Percentiles rank a stretch among this genome's conserved stretches.
Conservation (phyloP, 2,888 invertebrate genomes). For the Idaea aversata region DNA sequence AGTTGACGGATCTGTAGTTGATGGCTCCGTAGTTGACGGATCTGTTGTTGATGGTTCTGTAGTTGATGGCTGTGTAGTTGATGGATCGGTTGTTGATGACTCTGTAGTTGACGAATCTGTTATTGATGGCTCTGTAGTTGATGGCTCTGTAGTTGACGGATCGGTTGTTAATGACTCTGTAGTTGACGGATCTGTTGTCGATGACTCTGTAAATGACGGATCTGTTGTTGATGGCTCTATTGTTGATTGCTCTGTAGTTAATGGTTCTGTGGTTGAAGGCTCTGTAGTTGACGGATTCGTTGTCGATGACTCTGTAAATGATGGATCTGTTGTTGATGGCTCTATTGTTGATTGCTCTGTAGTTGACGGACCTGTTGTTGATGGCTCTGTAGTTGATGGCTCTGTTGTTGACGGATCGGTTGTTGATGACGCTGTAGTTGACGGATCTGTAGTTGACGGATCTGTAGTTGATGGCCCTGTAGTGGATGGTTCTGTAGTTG, state of each 20-base stretch:
- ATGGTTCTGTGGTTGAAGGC: neutral
- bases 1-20: neutral
- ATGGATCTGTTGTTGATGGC: neutral
- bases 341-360: neutral
- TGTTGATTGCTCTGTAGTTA: neutral
- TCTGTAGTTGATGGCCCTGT: neutral
- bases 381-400: neutral
- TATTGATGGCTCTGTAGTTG: neutral
- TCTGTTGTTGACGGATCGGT: neutral
- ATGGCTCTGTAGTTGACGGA: neutral
- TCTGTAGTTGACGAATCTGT: neutral
- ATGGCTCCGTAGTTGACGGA: neutral
- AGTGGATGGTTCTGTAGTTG: neutral
- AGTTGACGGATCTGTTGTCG: neutral
- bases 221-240: neutral
- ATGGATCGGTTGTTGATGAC: neutral
- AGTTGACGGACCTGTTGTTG: neutral
- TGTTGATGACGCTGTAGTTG: neutral
- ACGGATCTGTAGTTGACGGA: neutral
- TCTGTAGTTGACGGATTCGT: neutral
- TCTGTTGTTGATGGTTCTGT: neutral
- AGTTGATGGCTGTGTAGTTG: neutral
- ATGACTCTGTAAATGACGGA: neutral
- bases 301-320: neutral
- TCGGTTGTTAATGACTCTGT: neutral